Evolutionary conservation across 2,797 vertebrate genomes (phyloP).

Genomic region (Fistularia tabacaria): DNA sequence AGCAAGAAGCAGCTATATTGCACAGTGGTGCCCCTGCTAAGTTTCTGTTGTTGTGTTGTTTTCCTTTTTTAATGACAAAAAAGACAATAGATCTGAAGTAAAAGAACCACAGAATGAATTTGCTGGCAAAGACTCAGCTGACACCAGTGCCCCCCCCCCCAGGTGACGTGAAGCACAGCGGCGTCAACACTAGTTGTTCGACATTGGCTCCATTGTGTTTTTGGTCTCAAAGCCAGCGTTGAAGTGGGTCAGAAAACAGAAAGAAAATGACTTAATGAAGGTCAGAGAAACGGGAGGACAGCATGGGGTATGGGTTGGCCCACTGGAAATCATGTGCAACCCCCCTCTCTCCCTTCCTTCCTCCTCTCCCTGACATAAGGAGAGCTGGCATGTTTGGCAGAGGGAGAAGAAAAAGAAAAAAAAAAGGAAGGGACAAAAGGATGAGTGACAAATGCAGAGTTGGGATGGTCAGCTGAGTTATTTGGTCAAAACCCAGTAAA

Average conservation of each 20-base stretch:
- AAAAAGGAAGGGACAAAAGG: conserved; percentile 63
- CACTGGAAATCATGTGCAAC: conserved; percentile 52
- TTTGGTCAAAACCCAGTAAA: conserved; percentile 70
- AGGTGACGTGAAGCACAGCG: too few relatives aligned
- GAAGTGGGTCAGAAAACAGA: conserved; percentile 10
- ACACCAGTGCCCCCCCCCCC: too few relatives aligned
- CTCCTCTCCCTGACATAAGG: conserved; percentile 50
- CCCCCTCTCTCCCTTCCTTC: conserved; percentile 50
- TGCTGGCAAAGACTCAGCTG: too few relatives aligned
- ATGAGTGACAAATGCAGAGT: conserved; percentile 63
- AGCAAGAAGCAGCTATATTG: too few relatives aligned
- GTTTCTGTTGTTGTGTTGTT: too few relatives aligned
- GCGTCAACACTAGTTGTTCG: too few relatives aligned
- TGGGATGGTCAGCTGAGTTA: conserved; percentile 69
- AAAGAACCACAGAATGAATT: too few relatives aligned
- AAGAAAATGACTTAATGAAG: conserved; percentile 55
- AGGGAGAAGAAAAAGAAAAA: conserved; percentile 51
- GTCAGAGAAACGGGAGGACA: conserved; percentile 55
- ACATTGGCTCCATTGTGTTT: too few relatives aligned
- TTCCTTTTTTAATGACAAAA: too few relatives aligned
- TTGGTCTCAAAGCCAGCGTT: conserved; percentile 18
- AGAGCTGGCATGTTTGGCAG: conserved; percentile 70
- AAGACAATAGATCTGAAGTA: too few relatives aligned
- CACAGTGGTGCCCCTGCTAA: too few relatives aligned
- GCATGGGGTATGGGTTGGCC: conserved; percentile 44